These are phyloP conservation scores for Chiroxiphia lanceolata DNA, from an alignment of 2,797 vertebrate species.

Conservation along the genomic window DNA sequence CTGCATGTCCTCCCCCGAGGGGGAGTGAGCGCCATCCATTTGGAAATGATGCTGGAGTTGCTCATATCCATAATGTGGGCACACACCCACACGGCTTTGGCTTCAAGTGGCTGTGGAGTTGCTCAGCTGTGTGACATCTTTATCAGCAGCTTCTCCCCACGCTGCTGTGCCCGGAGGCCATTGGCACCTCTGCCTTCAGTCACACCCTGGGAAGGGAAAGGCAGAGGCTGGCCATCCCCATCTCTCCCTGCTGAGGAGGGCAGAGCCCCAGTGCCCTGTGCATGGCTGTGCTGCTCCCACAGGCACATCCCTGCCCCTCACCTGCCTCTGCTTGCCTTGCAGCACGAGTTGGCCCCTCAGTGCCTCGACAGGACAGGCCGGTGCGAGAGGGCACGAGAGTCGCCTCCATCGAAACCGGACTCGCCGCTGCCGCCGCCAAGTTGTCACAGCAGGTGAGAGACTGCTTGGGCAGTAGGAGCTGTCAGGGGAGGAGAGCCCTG, in stretches of 20 bases:
- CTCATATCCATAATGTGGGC: not conserved
- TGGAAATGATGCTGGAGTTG: not conserved
- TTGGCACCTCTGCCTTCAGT: not conserved
- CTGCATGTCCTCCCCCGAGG: not conserved
- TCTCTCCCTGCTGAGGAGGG: not conserved
- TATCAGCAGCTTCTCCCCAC: not conserved
- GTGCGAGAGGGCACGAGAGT: constrained; percentile 94
- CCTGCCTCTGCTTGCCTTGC: constrained; percentile 50
- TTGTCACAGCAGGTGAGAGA: constrained; percentile 92
- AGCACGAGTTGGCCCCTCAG: constrained; percentile 94
- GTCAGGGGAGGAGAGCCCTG: not conserved
- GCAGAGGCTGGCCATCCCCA: not conserved
- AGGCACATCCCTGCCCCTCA: not conserved
- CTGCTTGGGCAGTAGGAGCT: not conserved
- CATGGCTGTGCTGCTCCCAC: not conserved
- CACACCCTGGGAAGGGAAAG: not conserved
- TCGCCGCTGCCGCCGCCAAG: constrained; percentile 94
- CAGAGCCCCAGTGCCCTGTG: accelerated
- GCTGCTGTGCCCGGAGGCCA: not conserved
- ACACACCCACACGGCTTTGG: not conserved
- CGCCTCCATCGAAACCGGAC: constrained; percentile 94
- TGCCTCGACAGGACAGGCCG: constrained; percentile 93
- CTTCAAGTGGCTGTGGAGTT: not conserved
- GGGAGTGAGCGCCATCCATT: accelerated
- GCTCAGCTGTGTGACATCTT: not conserved